Conservation (phyloP, 92 coral and sea anemone species). For the Meandrina meandrites region DNA sequence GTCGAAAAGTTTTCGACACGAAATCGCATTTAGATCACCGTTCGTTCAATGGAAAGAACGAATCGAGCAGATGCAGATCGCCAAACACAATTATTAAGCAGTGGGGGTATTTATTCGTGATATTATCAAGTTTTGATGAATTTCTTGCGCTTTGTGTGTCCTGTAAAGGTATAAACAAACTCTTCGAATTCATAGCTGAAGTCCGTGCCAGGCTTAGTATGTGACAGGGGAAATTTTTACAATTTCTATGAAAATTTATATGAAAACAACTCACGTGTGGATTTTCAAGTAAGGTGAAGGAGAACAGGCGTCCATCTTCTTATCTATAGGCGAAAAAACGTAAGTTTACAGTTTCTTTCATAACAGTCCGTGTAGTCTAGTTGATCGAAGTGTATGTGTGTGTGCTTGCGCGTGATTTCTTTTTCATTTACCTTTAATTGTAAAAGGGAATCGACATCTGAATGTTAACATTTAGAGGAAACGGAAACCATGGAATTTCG, state of each 20-base stretch:
- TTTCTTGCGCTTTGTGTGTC: neutral
- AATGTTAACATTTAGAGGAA: neutral
- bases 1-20: neutral
- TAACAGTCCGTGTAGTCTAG: neutral
- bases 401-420: neutral
- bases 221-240: neutral
- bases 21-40: neutral
- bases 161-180: neutral
- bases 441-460: neutral
- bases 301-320: neutral
- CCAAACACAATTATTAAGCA: constrained; percentile 7
- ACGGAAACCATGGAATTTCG: neutral
- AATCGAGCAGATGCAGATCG: neutral
- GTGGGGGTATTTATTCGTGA: constrained; percentile 1
- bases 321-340: neutral
- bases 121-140: constrained; percentile 1
- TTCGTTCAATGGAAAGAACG: neutral
- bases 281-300: neutral
- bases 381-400: neutral
- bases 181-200: neutral
- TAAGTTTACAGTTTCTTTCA: neutral
- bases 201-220: too few relatives aligned
- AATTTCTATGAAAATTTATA: too few relatives aligned
- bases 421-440: neutral
- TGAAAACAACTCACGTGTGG: neutral